Percentiles rank a stretch among this genome's conserved stretches.
Evolutionary conservation across 2,113 vertebrate species (phyloP).

Genomic region (Ranitomeya imitator): DNA sequence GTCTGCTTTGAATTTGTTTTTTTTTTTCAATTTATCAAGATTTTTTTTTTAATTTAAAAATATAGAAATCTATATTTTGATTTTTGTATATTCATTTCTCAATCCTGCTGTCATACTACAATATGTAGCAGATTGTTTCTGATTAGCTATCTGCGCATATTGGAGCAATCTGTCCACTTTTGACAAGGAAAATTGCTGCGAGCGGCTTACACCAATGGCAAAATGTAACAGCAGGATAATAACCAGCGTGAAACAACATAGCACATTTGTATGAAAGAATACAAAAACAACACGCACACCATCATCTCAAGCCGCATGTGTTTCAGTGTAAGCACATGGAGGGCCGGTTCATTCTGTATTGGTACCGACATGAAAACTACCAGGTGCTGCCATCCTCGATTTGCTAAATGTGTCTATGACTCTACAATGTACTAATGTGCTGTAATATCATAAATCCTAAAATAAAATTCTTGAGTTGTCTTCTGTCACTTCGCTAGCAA

Average conservation of each 20-base stretch:
- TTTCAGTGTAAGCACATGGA: background rate
- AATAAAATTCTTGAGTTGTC: too few relatives aligned
- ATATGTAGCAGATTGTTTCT: background rate
- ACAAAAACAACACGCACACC: background rate
- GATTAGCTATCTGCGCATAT: background rate
- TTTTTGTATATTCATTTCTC: background rate
- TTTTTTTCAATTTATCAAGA: too few relatives aligned
- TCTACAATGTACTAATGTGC: background rate
- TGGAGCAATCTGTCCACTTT: conserved; percentile 4
- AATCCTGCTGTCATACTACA: background rate
- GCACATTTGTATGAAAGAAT: conserved; percentile 7
- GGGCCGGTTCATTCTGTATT: background rate
- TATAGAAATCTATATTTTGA: background rate
- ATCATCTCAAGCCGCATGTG: background rate
- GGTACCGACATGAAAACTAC: background rate
- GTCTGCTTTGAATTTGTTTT: too few relatives aligned
- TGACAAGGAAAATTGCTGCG: conserved; percentile 2
- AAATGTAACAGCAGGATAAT: conserved; percentile 15
- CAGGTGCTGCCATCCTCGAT: background rate
- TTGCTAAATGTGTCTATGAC: background rate
- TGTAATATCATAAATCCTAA: background rate
- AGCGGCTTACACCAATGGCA: conserved; percentile 12
- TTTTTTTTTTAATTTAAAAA: background rate
- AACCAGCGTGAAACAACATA: conserved; percentile 19
- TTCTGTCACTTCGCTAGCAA: too few relatives aligned